These are phyloP conservation scores for Drosophila birchii DNA, from an alignment of 2,888 invertebrate genomes.

Conservation along the genomic window DNA sequence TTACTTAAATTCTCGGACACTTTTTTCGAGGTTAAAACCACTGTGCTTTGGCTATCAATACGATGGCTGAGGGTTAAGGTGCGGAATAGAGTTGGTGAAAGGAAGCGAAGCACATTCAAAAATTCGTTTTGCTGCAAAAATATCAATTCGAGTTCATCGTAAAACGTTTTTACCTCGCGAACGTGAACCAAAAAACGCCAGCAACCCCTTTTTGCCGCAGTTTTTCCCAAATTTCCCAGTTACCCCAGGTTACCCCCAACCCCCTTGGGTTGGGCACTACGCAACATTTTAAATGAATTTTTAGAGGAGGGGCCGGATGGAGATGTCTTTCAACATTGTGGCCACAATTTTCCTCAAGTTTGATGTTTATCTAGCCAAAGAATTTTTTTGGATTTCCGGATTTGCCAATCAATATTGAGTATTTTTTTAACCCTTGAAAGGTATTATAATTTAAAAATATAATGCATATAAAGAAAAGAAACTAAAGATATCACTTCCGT, in stretches of 20 bases:
- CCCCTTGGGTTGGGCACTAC: slow-evolving; percentile 7
- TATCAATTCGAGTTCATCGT: slow-evolving; percentile 71
- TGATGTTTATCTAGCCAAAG: slow-evolving; percentile 7
- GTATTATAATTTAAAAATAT: background rate
- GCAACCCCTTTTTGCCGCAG: slow-evolving; percentile 4
- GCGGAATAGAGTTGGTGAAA: slow-evolving; percentile 3
- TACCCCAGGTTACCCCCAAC: background rate
- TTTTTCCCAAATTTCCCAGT: background rate
- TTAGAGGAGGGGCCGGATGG: slow-evolving; percentile 16
- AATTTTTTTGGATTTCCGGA: slow-evolving; percentile 4
- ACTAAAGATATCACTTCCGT: background rate
- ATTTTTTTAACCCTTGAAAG: background rate
- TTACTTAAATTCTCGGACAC: fast-evolving
- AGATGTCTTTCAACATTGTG: slow-evolving; percentile 30
- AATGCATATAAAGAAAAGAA: too few species aligned
- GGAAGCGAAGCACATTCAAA: slow-evolving; percentile 45
- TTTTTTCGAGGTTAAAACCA: background rate
- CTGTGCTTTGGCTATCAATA: slow-evolving; percentile 42
- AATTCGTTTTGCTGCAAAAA: slow-evolving; percentile 62
- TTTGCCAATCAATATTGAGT: background rate
- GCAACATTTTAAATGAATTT: slow-evolving; percentile 32
- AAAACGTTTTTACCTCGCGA: slow-evolving; percentile 62
- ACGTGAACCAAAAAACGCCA: slow-evolving; percentile 49
- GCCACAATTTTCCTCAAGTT: slow-evolving; percentile 4
- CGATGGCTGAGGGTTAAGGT: slow-evolving; percentile 31